A percentile compares a stretch with the other conserved stretches of the same genome.
Conservation (phyloP, 2,888 invertebrate genomes). For the Drosophila monieri region DNA sequence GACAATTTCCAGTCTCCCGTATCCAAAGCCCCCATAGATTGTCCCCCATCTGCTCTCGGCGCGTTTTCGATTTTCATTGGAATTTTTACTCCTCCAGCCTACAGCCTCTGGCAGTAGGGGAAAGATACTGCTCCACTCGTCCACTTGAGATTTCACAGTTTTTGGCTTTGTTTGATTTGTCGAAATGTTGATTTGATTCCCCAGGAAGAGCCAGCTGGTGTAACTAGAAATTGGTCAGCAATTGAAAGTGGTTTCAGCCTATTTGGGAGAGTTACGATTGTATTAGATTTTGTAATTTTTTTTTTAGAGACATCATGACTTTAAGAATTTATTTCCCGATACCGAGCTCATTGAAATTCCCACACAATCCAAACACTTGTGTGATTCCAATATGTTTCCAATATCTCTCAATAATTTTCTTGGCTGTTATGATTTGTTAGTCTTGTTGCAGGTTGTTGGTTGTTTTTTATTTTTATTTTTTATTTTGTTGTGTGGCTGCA, state of each 20-base stretch:
- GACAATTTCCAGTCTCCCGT: conserved; percentile 66
- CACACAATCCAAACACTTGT: conserved; percentile 18
- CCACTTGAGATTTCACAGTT: conserved; percentile 46
- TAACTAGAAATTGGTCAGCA: conserved; percentile 30
- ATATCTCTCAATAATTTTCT: conserved; percentile 33
- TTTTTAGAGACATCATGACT: neutral
- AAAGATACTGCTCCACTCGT: neutral
- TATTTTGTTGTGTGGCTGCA: conserved; percentile 55
- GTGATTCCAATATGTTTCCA: conserved; percentile 10
- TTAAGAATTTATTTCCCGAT: neutral
- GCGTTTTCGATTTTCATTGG: conserved; percentile 74
- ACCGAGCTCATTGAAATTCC: conserved; percentile 12
- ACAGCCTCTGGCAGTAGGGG: neutral
- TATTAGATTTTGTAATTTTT: neutral
- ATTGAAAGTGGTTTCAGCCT: conserved; percentile 33
- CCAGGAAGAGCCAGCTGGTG: conserved; percentile 16
- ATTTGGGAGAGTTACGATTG: conserved; percentile 2
- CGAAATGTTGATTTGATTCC: conserved; percentile 46
- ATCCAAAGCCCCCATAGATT: conserved; percentile 45
- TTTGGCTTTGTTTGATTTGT: conserved; percentile 51
- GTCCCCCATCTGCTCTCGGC: conserved; percentile 13
- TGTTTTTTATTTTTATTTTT: conserved; percentile 24
- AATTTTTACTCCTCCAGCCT: conserved; percentile 48
- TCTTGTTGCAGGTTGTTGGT: conserved; percentile 20
- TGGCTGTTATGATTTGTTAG: conserved; percentile 47